Percentiles rank a stretch among this genome's conserved stretches.
These are phyloP conservation scores for Gymnobelideus leadbeateri DNA, from an alignment of 2,113 vertebrate species.

Conservation along the genomic window DNA sequence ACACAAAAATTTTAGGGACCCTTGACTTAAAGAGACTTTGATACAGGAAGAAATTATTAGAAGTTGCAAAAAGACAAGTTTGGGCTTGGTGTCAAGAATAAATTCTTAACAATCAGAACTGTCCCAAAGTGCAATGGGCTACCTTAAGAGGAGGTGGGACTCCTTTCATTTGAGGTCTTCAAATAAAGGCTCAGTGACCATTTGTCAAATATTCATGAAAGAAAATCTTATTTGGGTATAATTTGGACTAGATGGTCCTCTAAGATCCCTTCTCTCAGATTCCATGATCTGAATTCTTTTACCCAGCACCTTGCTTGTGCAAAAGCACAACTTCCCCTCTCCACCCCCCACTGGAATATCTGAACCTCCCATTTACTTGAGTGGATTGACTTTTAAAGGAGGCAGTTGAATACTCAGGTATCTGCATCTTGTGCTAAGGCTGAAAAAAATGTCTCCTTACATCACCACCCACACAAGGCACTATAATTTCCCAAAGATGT, in stretches of 20 bases:
- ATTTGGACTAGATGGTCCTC: not conserved
- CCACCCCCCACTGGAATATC: not conserved
- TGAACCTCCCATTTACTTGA: not conserved
- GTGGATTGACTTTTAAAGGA: constrained; percentile 53
- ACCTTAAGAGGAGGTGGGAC: not conserved
- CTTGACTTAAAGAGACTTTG: not conserved
- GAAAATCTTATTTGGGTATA: not conserved
- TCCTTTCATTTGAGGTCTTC: not conserved
- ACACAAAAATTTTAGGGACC: not conserved
- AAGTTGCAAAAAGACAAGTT: not conserved
- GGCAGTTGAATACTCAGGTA: not conserved
- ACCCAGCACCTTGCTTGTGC: not conserved
- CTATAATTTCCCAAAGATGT: constrained; percentile 67
- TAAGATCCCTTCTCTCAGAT: not conserved
- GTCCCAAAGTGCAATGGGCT: not conserved
- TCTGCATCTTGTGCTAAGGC: not conserved
- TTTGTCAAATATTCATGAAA: not conserved
- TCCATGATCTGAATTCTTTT: constrained; percentile 9
- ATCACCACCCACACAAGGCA: not conserved
- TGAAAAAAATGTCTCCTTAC: not conserved
- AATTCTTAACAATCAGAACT: not conserved
- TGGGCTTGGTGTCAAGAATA: not conserved
- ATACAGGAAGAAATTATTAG: not conserved
- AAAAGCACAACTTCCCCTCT: constrained; percentile 24
- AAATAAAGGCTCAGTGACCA: not conserved